Evolutionary conservation across 2,113 vertebrate species (phyloP).

Genomic region (Paramormyrops kingsleyae): DNA sequence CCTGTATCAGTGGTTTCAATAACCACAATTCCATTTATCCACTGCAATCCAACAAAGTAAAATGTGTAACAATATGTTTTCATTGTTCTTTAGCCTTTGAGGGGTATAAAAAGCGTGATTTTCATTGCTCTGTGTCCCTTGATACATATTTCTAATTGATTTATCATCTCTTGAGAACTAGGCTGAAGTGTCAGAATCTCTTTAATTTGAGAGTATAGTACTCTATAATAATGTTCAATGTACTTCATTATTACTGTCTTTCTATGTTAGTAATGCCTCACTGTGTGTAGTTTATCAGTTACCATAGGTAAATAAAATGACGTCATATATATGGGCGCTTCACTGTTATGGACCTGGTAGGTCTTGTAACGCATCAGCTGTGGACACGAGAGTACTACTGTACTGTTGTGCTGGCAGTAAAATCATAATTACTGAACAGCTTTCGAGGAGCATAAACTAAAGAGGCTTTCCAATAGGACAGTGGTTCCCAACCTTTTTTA

Average conservation of each 20-base stretch:
- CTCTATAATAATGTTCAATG: not conserved
- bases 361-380: not conserved
- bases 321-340: not conserved
- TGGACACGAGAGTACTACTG: not conserved
- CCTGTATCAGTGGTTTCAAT: not conserved
- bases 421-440: not conserved
- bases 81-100: not conserved
- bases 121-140: not conserved
- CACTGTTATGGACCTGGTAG: not conserved
- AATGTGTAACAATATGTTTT: not conserved
- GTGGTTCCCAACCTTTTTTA: no score
- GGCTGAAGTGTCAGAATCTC: not conserved
- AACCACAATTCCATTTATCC: not conserved
- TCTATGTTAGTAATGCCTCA: not conserved
- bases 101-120: not conserved
- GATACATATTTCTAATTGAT: not conserved
- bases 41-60: not conserved
- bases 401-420: not conserved
- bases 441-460: not conserved
- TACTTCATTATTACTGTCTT: not conserved
- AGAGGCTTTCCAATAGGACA: not conserved
- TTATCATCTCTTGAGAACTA: not conserved
- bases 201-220: no score
- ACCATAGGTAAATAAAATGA: not conserved
- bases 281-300: not conserved